Conservation (phyloP, 2,113 vertebrate species). For the Stegastes partitus region DNA sequence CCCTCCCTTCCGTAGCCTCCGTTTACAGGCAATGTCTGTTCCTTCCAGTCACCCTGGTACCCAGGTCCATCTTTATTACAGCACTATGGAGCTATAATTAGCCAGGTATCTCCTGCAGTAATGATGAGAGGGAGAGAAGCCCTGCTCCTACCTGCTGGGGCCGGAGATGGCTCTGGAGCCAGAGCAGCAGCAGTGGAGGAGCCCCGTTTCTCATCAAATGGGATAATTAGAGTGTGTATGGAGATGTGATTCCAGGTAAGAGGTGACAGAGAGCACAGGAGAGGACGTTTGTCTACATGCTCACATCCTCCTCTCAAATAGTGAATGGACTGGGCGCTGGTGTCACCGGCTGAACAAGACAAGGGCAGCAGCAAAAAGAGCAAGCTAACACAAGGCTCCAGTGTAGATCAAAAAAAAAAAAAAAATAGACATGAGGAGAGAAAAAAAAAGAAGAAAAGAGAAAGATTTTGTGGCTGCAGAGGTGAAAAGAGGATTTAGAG, state of each 20-base stretch:
- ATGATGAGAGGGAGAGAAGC: conserved; percentile 65
- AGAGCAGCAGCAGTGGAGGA: conserved; percentile 10
- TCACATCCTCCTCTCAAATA: conserved; percentile 46
- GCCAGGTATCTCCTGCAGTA: conserved; percentile 72
- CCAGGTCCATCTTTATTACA: conserved; percentile 62
- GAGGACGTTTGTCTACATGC: conserved; percentile 54
- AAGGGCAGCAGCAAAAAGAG: conserved; percentile 24
- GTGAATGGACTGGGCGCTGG: conserved; percentile 23
- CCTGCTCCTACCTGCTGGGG: conserved; percentile 57
- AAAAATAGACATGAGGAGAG: neutral
- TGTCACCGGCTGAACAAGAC: conserved; percentile 49
- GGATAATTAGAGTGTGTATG: conserved; percentile 71
- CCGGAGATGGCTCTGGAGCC: conserved; percentile 42
- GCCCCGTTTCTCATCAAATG: conserved; percentile 60
- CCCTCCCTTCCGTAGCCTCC: conserved; percentile 21
- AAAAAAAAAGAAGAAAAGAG: neutral
- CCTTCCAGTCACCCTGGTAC: conserved; percentile 52
- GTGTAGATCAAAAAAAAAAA: neutral
- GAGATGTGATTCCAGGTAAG: conserved; percentile 64
- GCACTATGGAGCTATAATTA: conserved; percentile 71
- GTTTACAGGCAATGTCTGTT: conserved; percentile 28
- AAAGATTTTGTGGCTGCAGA: neutral
- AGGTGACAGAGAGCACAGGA: conserved; percentile 65
- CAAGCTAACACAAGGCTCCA: conserved; percentile 32
- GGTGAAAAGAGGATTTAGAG: neutral